A percentile compares a stretch with the other conserved stretches of the same genome.
Conservation (phyloP, 2,888 invertebrate genomes). For the Lissocephala sabroskyi region DNA sequence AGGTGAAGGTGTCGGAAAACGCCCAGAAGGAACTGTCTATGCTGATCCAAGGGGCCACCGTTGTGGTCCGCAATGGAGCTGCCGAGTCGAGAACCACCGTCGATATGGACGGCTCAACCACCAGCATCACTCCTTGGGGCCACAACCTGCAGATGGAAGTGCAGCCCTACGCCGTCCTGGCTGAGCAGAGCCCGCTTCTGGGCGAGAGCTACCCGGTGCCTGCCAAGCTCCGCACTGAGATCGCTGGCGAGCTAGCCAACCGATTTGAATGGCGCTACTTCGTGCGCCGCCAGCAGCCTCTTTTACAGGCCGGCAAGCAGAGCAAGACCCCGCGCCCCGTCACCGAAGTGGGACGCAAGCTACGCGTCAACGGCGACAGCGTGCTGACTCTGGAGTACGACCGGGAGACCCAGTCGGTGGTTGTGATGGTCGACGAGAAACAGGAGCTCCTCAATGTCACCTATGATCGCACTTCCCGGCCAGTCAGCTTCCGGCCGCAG, state of each 20-base stretch:
- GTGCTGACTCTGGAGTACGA: conserved; percentile 93
- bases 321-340: conserved; percentile 75
- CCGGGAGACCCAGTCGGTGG: conserved; percentile 86
- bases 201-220: conserved; percentile 94
- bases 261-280: conserved; percentile 97
- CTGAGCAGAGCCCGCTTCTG: conserved; percentile 90
- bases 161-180: conserved; percentile 89
- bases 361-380: conserved; percentile 93
- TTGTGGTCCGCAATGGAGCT: conserved; percentile 86
- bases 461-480: conserved; percentile 87
- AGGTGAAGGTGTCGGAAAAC: conserved; percentile 87
- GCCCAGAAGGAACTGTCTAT: conserved; percentile 87
- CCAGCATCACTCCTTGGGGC: conserved; percentile 88
- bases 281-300: conserved; percentile 78
- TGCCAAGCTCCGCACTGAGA: conserved; percentile 90
- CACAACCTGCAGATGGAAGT: conserved; percentile 91
- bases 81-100: conserved; percentile 87
- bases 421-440: conserved; percentile 90
- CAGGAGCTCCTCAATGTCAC: conserved; percentile 89
- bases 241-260: conserved; percentile 91
- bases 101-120: conserved; percentile 87
- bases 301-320: conserved; percentile 77
- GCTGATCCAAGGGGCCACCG: conserved; percentile 89
- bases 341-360: conserved; percentile 87
- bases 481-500: conserved; percentile 88